Conservation (phyloP, 2,888 invertebrate species). For the Amiota mariae region DNA sequence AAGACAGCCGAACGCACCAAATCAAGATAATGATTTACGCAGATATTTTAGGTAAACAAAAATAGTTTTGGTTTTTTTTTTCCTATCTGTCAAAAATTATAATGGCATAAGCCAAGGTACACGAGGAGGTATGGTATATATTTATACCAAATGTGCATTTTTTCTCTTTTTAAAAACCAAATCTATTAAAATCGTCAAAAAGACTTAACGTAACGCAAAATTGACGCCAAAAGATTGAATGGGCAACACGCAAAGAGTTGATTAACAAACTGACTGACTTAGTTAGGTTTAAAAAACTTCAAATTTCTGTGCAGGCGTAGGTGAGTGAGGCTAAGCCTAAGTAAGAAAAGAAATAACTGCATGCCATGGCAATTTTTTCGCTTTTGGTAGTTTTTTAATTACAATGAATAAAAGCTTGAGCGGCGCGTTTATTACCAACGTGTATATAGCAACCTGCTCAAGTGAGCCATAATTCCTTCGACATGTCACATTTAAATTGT, state of each 20-base stretch:
- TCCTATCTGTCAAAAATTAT: too few relatives aligned
- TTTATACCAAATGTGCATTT: too few relatives aligned
- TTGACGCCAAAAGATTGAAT: constrained; percentile 20
- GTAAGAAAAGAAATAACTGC: neutral
- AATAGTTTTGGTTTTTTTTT: too few relatives aligned
- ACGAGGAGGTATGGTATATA: too few relatives aligned
- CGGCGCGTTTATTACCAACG: constrained; percentile 17
- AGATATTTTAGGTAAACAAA: too few relatives aligned
- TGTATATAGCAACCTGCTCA: constrained; percentile 40
- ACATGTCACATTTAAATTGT: constrained; percentile 31
- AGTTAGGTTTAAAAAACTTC: neutral
- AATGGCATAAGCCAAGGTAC: too few relatives aligned
- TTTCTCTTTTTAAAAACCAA: neutral
- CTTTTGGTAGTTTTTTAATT: constrained; percentile 14
- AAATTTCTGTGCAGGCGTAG: constrained; percentile 32
- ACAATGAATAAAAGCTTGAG: neutral
- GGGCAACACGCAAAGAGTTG: neutral
- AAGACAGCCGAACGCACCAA: too few relatives aligned
- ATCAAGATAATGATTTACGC: too few relatives aligned
- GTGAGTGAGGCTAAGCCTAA: too few relatives aligned
- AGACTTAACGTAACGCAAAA: constrained; percentile 25
- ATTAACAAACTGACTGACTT: neutral
- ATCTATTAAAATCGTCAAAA: constrained; percentile 6
- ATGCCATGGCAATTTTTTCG: constrained; percentile 16
- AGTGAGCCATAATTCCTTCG: constrained; percentile 20